Percentiles rank a stretch among this genome's conserved stretches.
Conservation (phyloP, 1,140 invertebrate genomes). For the Harpegnathos saltator region DNA sequence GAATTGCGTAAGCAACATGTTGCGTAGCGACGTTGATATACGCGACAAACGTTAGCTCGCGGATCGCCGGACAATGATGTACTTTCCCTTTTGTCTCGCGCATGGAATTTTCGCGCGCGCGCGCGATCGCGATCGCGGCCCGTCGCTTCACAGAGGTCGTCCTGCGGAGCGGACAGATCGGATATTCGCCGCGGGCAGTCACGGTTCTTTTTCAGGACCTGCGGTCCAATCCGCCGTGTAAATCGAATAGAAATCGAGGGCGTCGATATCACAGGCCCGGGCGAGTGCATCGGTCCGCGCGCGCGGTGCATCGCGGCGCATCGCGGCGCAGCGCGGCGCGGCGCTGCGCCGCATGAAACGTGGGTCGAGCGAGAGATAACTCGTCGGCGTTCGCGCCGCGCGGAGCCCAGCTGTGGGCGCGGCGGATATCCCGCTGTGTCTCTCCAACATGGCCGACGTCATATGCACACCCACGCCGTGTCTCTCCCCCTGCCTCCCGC, state of each 20-base stretch:
- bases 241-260: slow-evolving; percentile 71
- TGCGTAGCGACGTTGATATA: background rate
- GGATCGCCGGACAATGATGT: background rate
- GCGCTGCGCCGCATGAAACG: slow-evolving; percentile 59
- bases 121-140: slow-evolving; percentile 2
- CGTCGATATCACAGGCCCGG: slow-evolving; percentile 52
- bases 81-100: background rate
- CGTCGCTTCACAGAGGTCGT: slow-evolving; percentile 8
- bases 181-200: background rate
- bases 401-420: slow-evolving; percentile 77
- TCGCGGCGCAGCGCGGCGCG: slow-evolving; percentile 1
- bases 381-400: slow-evolving; percentile 19
- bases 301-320: slow-evolving; percentile 7
- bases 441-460: slow-evolving; percentile 79
- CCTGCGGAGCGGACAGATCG: too few species aligned
- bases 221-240: slow-evolving; percentile 21
- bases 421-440: slow-evolving; percentile 80
- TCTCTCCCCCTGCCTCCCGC: slow-evolving; percentile 41
- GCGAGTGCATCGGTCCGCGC: slow-evolving; percentile 14
- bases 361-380: slow-evolving; percentile 31
- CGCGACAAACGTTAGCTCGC: slow-evolving; percentile 1
- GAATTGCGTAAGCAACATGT: too few species aligned
- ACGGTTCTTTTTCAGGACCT: slow-evolving; percentile 28
- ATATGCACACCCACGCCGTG: slow-evolving; percentile 77
- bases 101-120: slow-evolving; percentile 14